A percentile compares a stretch with the other conserved stretches of the same genome.
These are phyloP conservation scores for Ivindomyrus marchei DNA, from an alignment of 2,113 vertebrate genomes.

Conservation along the genomic window DNA sequence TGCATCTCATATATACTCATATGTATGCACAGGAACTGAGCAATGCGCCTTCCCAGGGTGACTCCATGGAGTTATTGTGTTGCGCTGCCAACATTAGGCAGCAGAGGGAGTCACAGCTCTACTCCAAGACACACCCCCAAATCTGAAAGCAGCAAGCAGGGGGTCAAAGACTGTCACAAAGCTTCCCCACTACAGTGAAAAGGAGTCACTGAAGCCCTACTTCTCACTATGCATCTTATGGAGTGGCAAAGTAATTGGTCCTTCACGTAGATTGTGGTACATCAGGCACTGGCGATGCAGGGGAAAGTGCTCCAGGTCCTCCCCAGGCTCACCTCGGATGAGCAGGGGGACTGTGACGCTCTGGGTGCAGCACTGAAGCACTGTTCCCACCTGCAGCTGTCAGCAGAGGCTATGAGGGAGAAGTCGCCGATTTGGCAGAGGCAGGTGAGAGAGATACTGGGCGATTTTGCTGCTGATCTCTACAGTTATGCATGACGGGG, in stretches of 20 bases:
- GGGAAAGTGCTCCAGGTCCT: neutral
- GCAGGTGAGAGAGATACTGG: too few relatives aligned
- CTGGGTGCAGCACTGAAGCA: too few relatives aligned
- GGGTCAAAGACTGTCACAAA: neutral
- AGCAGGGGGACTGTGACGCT: neutral
- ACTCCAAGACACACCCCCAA: neutral
- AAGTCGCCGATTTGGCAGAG: too few relatives aligned
- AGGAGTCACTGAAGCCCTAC: neutral
- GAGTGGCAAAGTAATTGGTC: neutral
- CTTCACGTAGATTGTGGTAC: neutral
- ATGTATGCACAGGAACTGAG: neutral
- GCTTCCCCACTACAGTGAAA: neutral
- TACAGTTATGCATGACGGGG: too few relatives aligned
- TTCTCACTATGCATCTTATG: neutral
- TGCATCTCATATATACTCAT: neutral
- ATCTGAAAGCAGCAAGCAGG: neutral
- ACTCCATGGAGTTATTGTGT: neutral
- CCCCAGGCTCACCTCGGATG: neutral
- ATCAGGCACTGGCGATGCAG: neutral
- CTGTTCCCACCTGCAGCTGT: too few relatives aligned
- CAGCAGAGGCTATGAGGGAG: too few relatives aligned
- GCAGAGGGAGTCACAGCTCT: neutral
- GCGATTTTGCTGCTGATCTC: too few relatives aligned
- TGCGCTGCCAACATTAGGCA: neutral
- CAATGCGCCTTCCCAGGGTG: neutral